Evolutionary conservation across 2,797 vertebrate species (phyloP).

Genomic region (Perdix hodgsoniae): DNA sequence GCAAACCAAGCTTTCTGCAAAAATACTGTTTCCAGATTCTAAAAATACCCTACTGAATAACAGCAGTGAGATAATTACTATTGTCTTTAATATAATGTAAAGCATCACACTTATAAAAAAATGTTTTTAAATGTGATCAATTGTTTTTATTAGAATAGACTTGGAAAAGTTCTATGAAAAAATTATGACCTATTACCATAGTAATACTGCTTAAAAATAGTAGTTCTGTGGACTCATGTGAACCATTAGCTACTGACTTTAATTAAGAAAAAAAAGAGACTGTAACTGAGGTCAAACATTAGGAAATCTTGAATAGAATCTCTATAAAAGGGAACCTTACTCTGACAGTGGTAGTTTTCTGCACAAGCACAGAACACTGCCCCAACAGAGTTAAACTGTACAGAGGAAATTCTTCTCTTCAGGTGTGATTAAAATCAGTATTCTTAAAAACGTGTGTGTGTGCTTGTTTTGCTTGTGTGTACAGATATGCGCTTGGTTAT

Average conservation of each 20-base stretch:
- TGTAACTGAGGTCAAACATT: background rate
- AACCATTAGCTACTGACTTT: background rate
- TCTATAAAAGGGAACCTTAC: background rate
- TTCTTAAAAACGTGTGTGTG: background rate
- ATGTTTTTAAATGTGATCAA: background rate
- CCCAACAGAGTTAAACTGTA: background rate
- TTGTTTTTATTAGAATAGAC: background rate
- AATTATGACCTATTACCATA: rapidly evolving
- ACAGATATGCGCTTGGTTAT: background rate
- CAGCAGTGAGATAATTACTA: background rate
- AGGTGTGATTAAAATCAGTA: background rate
- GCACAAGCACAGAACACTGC: background rate
- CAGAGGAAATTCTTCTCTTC: background rate
- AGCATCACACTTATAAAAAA: background rate
- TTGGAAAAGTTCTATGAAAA: background rate
- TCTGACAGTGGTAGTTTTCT: background rate
- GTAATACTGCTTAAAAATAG: background rate
- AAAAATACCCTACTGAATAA: background rate
- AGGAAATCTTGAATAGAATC: background rate
- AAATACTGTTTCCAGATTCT: background rate
- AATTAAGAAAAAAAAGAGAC: slow-evolving; percentile 25
- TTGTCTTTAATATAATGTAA: background rate
- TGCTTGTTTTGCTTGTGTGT: background rate
- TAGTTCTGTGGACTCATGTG: background rate
- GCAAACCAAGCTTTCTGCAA: background rate